A percentile compares a stretch with the other conserved stretches of the same genome.
These are phyloP conservation scores for Cairina moschata DNA, from an alignment of 2,113 vertebrate genomes.

Conservation along the genomic window DNA sequence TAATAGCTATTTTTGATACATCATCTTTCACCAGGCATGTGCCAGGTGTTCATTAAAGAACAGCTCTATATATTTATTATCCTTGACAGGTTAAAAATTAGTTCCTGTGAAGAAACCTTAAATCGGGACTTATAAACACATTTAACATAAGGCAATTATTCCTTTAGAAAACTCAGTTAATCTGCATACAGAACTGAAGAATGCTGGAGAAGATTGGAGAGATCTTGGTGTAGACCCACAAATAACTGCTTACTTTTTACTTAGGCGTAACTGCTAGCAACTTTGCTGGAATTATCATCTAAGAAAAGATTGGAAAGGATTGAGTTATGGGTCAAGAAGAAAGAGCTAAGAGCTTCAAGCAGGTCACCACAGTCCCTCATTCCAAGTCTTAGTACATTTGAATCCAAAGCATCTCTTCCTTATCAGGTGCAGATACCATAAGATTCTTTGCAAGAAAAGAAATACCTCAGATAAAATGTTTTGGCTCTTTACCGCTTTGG, in stretches of 20 bases:
- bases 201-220: background rate
- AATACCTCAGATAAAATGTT: background rate
- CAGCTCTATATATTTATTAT: slow-evolving; percentile 30
- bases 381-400: background rate
- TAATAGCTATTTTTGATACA: background rate
- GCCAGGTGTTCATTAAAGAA: slow-evolving; percentile 39
- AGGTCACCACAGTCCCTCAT: background rate
- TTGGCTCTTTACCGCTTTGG: background rate
- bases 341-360: background rate
- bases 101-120: slow-evolving; percentile 36
- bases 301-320: background rate
- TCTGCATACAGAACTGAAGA: background rate
- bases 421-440: background rate
- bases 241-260: background rate
- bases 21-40: background rate
- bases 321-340: background rate
- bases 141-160: background rate
- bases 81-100: slow-evolving; percentile 5
- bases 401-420: background rate
- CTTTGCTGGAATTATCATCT: background rate
- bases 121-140: background rate
- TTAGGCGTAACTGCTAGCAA: background rate
- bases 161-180: background rate
- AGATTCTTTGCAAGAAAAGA: background rate
- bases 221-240: background rate